phyloP scores from a whole-genome alignment of 1,140 invertebrate species.

The Micrasema longulum region DNA sequence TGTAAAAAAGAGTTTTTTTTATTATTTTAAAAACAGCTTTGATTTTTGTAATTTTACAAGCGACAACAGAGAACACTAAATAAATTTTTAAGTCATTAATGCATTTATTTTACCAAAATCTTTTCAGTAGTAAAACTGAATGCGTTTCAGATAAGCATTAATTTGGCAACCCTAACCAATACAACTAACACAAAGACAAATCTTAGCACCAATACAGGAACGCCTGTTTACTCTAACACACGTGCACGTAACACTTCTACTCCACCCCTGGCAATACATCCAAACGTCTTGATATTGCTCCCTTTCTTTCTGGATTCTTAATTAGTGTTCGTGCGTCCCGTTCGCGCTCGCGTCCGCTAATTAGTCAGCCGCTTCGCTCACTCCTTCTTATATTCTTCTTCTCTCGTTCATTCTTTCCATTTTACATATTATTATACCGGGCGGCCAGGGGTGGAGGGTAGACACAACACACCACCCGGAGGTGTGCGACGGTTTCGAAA shows the following conservation, averaged over 20 bases:
- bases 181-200: conserved; percentile 14
- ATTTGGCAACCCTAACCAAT: conserved; percentile 33
- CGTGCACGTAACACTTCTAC: conserved; percentile 32
- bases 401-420: conserved; percentile 54
- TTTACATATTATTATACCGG: conserved; percentile 54
- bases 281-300: conserved; percentile 47
- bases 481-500: conserved; percentile 31
- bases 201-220: conserved; percentile 19
- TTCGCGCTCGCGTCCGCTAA: conserved; percentile 47
- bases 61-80: no score
- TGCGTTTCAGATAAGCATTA: background rate
- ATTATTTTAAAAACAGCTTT: no score
- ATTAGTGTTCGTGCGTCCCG: conserved; percentile 51
- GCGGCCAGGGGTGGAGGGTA: conserved; percentile 27
- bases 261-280: conserved; percentile 39
- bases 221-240: conserved; percentile 23
- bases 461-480: conserved; percentile 51
- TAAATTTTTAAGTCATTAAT: no score
- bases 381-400: conserved; percentile 50
- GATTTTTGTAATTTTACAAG: no score
- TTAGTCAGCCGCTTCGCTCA: conserved; percentile 47
- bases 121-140: no score
- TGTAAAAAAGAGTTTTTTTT: no score
- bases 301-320: conserved; percentile 56
- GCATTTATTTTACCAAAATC: background rate